A percentile compares a stretch with the other conserved stretches of the same genome.
These are phyloP conservation scores for Nineta flava DNA, from an alignment of 2,888 invertebrate species.

Conservation along the genomic window DNA sequence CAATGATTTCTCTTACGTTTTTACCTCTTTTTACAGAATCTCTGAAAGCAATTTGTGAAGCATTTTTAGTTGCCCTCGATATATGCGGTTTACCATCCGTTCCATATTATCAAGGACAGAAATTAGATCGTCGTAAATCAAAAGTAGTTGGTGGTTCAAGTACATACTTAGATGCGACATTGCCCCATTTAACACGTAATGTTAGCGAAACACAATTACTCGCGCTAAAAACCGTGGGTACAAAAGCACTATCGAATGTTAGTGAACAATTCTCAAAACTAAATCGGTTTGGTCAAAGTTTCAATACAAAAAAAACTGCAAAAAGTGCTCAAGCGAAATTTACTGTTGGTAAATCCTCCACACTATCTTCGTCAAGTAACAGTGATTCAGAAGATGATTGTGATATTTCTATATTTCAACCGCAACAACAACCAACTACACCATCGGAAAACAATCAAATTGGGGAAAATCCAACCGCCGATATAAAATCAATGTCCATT, in stretches of 20 bases:
- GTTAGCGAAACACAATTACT: conserved; percentile 80
- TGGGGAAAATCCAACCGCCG: not conserved
- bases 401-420: conserved; percentile 37
- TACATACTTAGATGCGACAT: conserved; percentile 38
- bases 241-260: conserved; percentile 73
- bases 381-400: conserved; percentile 48
- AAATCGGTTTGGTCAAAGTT: conserved; percentile 50
- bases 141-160: conserved; percentile 35
- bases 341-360: conserved; percentile 30
- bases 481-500: not conserved
- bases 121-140: conserved; percentile 53
- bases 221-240: conserved; percentile 61
- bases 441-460: not conserved
- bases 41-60: conserved; percentile 74
- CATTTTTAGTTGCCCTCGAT: conserved; percentile 66
- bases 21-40: conserved; percentile 48
- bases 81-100: conserved; percentile 48
- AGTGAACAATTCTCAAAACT: conserved; percentile 75
- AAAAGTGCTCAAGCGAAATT: conserved; percentile 25
- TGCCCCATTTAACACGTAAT: conserved; percentile 56
- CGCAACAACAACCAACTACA: conserved; percentile 10
- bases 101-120: conserved; percentile 49
- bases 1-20: conserved; percentile 6
- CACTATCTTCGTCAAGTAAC: conserved; percentile 25
- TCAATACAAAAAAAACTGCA: conserved; percentile 35